phyloP scores from a whole-genome alignment of 2,888 invertebrate species.

The Noctua janthina region DNA sequence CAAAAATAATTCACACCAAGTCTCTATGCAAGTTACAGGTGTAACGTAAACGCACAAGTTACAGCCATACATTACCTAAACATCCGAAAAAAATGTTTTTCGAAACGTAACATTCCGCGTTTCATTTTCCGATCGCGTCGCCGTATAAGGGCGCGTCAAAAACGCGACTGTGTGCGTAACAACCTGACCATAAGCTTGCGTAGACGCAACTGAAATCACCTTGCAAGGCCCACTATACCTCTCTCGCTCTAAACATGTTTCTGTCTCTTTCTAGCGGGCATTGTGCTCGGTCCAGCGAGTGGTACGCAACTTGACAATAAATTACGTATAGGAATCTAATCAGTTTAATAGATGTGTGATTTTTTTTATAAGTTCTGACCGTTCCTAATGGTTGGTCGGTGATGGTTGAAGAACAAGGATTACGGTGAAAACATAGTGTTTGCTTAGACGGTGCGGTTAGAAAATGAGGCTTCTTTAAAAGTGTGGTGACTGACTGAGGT shows the following conservation, averaged over 20 bases:
- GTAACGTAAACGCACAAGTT: conserved; percentile 60
- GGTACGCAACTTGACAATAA: conserved; percentile 87
- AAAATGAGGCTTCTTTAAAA: conserved; percentile 28
- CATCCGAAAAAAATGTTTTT: conserved; percentile 64
- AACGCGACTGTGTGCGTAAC: conserved; percentile 83
- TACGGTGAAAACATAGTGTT: conserved; percentile 49
- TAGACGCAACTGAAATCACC: conserved; percentile 90
- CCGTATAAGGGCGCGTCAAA: conserved; percentile 70
- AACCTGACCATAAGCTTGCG: conserved; percentile 88
- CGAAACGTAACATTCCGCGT: conserved; percentile 69
- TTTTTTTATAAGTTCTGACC: conserved; percentile 78
- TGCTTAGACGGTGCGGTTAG: conserved; percentile 35
- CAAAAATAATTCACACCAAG: conserved; percentile 42
- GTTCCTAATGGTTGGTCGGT: conserved; percentile 39
- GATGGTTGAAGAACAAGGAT: conserved; percentile 21
- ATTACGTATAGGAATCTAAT: conserved; percentile 90
- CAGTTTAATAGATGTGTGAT: conserved; percentile 89
- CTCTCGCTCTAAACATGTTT: conserved; percentile 82
- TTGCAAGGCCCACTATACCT: conserved; percentile 89
- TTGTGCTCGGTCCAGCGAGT: conserved; percentile 84
- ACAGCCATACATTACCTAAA: conserved; percentile 66
- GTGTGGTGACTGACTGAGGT: conserved; percentile 19
- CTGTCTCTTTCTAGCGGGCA: conserved; percentile 86
- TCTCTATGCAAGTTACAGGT: conserved; percentile 52
- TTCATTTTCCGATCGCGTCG: conserved; percentile 80